These are phyloP conservation scores for Agelas oroides DNA, from an alignment of 37 sponge, comb jelly and placozoan genomes.

Conservation along the genomic window DNA sequence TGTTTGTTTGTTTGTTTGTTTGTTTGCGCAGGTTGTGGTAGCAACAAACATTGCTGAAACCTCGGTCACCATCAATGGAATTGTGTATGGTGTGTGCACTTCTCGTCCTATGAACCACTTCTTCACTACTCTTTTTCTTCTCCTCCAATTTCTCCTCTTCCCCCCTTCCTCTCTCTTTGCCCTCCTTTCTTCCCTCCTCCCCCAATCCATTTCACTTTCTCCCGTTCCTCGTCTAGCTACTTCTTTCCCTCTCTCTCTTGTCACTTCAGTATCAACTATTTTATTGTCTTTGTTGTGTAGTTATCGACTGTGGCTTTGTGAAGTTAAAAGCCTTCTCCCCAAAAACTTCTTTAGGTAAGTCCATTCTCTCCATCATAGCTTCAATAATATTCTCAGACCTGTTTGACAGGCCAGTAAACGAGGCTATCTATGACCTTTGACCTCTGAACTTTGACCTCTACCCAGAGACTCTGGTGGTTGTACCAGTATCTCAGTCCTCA, in stretches of 20 bases:
- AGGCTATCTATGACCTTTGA: too few species aligned
- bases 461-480: conserved; percentile 86
- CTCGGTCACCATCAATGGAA: conserved; percentile 90
- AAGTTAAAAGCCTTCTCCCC: conserved; percentile 82
- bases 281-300: conserved; percentile 23
- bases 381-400: too few species aligned
- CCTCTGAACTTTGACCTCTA: not conserved
- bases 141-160: not conserved
- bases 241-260: too few species aligned
- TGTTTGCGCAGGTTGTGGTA: conserved; percentile 72
- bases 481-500: conserved; percentile 89
- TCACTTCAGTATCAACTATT: too few species aligned
- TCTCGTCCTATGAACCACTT: not conserved
- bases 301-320: conserved; percentile 96
- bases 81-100: conserved; percentile 85
- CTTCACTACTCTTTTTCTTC: not conserved
- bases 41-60: conserved; percentile 97
- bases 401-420: too few species aligned
- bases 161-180: not conserved
- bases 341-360: conserved; percentile 72
- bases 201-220: not conserved
- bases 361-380: not conserved
- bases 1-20: not conserved
- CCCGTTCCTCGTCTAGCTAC: too few species aligned
- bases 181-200: not conserved